Evolutionary conservation across 2,797 vertebrate genomes (phyloP).

Genomic region (Staurois parvus): DNA sequence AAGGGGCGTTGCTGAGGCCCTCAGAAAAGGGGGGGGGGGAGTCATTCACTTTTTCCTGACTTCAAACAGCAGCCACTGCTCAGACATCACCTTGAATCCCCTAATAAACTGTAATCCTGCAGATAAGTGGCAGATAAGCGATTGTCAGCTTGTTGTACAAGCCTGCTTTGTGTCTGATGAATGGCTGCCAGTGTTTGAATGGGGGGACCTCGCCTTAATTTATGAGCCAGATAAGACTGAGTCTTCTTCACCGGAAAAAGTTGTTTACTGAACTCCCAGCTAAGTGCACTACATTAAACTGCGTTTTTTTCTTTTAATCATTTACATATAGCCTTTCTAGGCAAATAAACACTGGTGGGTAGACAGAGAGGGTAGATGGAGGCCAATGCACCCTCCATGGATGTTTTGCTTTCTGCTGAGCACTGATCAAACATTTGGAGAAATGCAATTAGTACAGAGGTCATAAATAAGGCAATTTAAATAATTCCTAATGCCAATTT

Average conservation of each 20-base stretch:
- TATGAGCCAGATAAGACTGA: slow-evolving; percentile 57
- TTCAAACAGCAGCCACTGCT: slow-evolving; percentile 8
- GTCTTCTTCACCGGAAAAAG: slow-evolving; percentile 29
- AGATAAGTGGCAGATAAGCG: slow-evolving; percentile 50
- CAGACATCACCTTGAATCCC: slow-evolving; percentile 27
- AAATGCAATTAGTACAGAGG: slow-evolving; percentile 3
- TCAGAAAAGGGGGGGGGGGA: not conserved
- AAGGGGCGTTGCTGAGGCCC: not conserved
- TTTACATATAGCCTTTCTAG: slow-evolving; percentile 35
- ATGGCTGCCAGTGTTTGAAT: slow-evolving; percentile 57
- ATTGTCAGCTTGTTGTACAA: slow-evolving; percentile 36
- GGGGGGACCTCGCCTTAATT: slow-evolving; percentile 54
- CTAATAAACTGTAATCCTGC: slow-evolving; percentile 60
- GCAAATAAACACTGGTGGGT: slow-evolving; percentile 39
- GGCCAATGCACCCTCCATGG: not conserved
- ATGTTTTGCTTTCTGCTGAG: not conserved
- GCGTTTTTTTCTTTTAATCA: slow-evolving; percentile 58
- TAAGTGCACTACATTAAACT: not conserved
- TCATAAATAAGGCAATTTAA: not conserved
- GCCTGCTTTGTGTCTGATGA: slow-evolving; percentile 58
- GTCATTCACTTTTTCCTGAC: slow-evolving; percentile 3
- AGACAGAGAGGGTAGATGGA: slow-evolving; percentile 7
- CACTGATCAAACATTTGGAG: slow-evolving; percentile 6
- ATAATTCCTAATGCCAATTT: not conserved
- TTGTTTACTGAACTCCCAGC: slow-evolving; percentile 36